Evolutionary conservation across 2,113 vertebrate genomes (phyloP).

Genomic region (Turdus rufiventris): DNA sequence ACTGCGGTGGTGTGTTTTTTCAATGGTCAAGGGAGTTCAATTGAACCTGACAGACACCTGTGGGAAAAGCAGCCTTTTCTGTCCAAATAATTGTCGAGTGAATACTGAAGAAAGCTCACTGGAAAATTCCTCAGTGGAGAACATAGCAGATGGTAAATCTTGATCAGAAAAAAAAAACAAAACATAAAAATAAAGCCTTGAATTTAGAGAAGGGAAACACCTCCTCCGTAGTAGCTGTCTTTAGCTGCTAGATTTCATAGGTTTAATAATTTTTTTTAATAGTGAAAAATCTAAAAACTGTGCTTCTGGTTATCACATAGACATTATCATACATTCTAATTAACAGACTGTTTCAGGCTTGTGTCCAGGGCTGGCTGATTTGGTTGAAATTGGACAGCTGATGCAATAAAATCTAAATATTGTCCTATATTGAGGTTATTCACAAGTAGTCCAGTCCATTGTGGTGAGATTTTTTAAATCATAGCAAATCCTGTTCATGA

Average conservation of each 20-base stretch:
- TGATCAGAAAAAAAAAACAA: not conserved
- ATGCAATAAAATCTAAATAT: not conserved
- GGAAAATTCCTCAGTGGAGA: not conserved
- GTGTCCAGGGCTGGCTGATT: not conserved
- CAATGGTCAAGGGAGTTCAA: not conserved
- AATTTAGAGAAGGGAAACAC: slow-evolving; percentile 8
- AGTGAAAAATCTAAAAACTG: not conserved
- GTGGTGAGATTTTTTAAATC: not conserved
- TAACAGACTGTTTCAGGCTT: not conserved
- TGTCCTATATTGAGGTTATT: not conserved
- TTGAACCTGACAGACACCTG: not conserved
- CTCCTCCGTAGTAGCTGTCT: slow-evolving; percentile 19
- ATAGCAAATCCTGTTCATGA: not conserved
- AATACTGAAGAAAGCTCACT: not conserved
- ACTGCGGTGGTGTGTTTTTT: not conserved
- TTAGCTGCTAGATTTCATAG: not conserved
- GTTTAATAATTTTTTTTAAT: not conserved
- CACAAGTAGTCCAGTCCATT: not conserved
- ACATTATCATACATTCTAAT: not conserved
- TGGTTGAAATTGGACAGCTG: not conserved
- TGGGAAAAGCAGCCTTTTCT: not conserved
- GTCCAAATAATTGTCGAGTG: not conserved
- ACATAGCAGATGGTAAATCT: slow-evolving; percentile 34
- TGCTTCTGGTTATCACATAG: not conserved
- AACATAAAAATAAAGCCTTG: slow-evolving; percentile 22